phyloP scores from a whole-genome alignment of 2,113 vertebrate genomes.

The Eurypyga helias region DNA sequence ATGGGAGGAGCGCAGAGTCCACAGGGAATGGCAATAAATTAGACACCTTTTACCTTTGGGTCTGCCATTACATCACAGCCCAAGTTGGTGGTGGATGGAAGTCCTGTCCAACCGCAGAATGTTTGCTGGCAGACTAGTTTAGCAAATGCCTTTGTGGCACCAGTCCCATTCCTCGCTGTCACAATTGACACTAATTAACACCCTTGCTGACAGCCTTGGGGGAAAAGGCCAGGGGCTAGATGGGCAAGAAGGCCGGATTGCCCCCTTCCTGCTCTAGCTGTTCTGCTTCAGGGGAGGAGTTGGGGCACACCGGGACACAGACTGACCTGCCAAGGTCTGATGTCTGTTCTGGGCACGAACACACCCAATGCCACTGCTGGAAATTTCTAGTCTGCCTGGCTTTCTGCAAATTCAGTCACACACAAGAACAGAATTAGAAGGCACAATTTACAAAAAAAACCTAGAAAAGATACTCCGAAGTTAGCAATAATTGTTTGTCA shows the following conservation, averaged over 20 bases:
- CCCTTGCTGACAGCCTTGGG: neutral
- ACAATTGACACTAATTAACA: neutral
- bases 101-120: neutral
- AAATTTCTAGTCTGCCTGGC: neutral
- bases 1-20: neutral
- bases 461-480: neutral
- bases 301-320: neutral
- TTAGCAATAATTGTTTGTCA: neutral
- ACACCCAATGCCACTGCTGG: neutral
- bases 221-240: neutral
- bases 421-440: neutral
- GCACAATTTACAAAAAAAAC: neutral
- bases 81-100: neutral
- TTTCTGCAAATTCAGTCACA: neutral
- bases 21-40: neutral
- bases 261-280: neutral
- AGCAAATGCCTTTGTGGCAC: slow-evolving; percentile 2
- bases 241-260: neutral
- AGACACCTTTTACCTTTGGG: neutral
- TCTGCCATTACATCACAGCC: neutral
- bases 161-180: neutral
- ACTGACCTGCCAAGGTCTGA: neutral
- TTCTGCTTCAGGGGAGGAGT: neutral
- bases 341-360: neutral
- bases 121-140: neutral